These are phyloP conservation scores for Hymenopus coronatus DNA, from an alignment of 2,888 invertebrate species.

Conservation along the genomic window DNA sequence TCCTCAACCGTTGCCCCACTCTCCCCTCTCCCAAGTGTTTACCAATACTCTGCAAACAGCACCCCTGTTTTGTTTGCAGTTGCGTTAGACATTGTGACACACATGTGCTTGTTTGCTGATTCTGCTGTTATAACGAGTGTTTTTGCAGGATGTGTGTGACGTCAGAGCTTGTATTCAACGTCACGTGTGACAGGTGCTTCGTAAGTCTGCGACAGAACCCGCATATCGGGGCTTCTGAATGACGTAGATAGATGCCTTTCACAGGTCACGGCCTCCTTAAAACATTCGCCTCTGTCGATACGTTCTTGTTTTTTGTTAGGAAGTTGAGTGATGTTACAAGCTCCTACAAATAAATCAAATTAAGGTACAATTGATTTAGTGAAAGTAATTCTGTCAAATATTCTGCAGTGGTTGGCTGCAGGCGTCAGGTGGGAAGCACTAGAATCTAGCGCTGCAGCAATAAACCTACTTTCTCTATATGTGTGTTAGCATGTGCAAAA, in stretches of 20 bases:
- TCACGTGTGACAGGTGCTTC: not conserved
- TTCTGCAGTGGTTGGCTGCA: no score
- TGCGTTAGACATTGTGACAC: not conserved
- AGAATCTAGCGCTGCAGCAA: no score
- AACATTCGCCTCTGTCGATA: no score
- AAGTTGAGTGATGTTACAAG: no score
- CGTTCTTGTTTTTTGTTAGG: no score
- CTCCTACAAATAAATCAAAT: no score
- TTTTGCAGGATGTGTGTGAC: not conserved
- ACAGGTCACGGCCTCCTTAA: not conserved
- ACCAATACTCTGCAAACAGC: not conserved
- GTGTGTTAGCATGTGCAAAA: no score
- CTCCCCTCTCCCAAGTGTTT: not conserved
- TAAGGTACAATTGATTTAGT: no score
- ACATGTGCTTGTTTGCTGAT: not conserved
- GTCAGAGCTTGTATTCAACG: not conserved
- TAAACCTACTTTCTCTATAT: no score
- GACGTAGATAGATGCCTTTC: not conserved
- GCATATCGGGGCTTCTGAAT: not conserved
- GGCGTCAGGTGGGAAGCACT: no score
- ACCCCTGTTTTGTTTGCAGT: not conserved
- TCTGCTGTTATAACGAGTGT: not conserved
- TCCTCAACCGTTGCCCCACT: not conserved
- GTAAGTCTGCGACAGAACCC: not conserved
- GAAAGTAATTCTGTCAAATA: no score